Conservation (phyloP, 2,797 vertebrate species). For the Artibeus lituratus region DNA sequence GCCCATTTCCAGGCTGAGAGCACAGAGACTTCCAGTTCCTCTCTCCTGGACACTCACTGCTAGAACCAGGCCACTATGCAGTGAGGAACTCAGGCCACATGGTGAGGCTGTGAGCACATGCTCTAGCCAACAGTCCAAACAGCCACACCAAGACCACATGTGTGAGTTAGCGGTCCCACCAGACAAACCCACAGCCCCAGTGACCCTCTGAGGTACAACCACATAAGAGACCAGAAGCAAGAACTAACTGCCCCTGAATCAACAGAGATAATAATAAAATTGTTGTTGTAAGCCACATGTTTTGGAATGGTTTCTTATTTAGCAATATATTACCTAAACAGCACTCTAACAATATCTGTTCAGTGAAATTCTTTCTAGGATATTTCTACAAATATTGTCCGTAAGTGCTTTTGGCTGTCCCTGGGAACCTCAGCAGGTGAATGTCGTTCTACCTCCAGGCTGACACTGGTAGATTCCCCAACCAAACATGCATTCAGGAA, state of each 20-base stretch:
- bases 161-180: background rate
- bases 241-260: background rate
- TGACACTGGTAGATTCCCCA: background rate
- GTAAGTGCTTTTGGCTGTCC: background rate
- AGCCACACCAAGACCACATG: background rate
- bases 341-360: background rate
- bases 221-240: background rate
- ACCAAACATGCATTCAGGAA: background rate
- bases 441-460: background rate
- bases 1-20: background rate
- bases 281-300: background rate
- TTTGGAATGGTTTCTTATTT: background rate
- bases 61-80: background rate
- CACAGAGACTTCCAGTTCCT: background rate
- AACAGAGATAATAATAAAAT: background rate
- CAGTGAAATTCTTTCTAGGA: background rate
- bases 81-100: background rate
- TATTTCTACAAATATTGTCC: background rate
- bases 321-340: background rate
- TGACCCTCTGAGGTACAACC: background rate
- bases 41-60: background rate
- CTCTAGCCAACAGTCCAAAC: background rate
- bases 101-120: background rate
- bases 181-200: background rate
- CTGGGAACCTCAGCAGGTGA: background rate